Percentiles rank a stretch among this genome's conserved stretches.
phyloP scores from a whole-genome alignment of 2,888 invertebrate species.

The Hydrotaea diabolus region DNA sequence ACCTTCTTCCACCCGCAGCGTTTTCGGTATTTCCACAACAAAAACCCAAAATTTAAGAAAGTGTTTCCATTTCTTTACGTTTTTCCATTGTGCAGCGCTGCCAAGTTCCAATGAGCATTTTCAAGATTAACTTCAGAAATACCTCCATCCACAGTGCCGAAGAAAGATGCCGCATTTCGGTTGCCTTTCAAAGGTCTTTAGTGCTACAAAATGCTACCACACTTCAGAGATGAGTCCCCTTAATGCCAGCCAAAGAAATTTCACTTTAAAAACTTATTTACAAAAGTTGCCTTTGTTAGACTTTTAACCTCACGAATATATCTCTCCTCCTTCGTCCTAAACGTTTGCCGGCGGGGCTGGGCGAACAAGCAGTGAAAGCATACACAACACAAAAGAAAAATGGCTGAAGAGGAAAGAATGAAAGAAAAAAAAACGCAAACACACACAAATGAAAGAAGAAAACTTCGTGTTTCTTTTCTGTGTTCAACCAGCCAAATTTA shows the following conservation, averaged over 20 bases:
- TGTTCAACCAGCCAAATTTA: conserved; percentile 3
- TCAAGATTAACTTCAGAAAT: conserved; percentile 24
- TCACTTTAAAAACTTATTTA: conserved; percentile 32
- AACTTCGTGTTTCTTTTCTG: not conserved
- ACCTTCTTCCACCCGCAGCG: not conserved
- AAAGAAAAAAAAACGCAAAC: not conserved
- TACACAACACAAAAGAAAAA: not conserved
- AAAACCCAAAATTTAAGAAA: not conserved
- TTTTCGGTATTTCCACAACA: not conserved
- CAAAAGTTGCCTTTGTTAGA: conserved; percentile 15
- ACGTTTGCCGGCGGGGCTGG: not conserved
- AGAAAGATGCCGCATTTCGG: not conserved
- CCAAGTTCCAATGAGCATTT: conserved; percentile 15
- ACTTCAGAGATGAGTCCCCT: conserved; percentile 20
- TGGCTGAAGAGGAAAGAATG: not conserved
- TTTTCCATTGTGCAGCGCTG: not conserved
- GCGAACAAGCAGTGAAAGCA: not conserved
- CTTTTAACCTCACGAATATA: conserved; percentile 21
- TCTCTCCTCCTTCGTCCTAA: not conserved
- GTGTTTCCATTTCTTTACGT: not conserved
- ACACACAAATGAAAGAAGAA: not conserved
- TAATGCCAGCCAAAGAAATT: conserved; percentile 27
- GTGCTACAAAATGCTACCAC: not conserved
- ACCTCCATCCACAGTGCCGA: not conserved
- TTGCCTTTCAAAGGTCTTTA: not conserved